A percentile compares a stretch with the other conserved stretches of the same genome.
phyloP scores from a whole-genome alignment of 2,797 vertebrate genomes.

The Poeciliopsis turneri region DNA sequence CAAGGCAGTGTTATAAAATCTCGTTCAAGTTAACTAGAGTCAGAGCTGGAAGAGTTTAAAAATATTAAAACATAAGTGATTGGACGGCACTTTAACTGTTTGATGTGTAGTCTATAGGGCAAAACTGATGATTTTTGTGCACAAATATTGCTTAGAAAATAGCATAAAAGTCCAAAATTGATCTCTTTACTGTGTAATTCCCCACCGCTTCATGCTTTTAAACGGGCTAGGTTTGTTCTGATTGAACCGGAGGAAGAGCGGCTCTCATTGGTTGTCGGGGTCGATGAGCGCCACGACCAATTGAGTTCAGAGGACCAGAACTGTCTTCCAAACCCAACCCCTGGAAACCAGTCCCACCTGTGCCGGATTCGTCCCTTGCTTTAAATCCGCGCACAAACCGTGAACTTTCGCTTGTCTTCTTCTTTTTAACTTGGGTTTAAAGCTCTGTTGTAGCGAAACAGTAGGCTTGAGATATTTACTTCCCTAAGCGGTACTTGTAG shows the following conservation, averaged over 20 bases:
- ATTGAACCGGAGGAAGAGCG: slow-evolving; percentile 21
- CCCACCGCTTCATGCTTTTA: neutral
- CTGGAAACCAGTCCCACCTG: neutral
- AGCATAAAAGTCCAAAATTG: neutral
- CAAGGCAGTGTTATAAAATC: slow-evolving; percentile 50
- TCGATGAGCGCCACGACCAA: neutral
- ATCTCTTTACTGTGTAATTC: neutral
- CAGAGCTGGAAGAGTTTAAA: slow-evolving; percentile 7
- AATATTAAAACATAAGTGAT: slow-evolving; percentile 34
- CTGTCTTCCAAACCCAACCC: neutral
- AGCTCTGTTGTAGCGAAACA: slow-evolving; percentile 1
- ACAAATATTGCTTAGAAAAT: neutral
- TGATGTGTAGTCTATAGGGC: slow-evolving; percentile 3
- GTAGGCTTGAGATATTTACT: slow-evolving; percentile 10
- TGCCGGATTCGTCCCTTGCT: slow-evolving; percentile 16
- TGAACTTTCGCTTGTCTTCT: slow-evolving; percentile 32
- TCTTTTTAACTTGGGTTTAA: slow-evolving; percentile 12
- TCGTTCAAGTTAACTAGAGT: slow-evolving; percentile 9
- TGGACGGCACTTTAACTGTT: slow-evolving; percentile 60
- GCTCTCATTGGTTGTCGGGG: slow-evolving; percentile 26
- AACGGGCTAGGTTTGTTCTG: neutral
- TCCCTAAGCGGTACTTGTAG: slow-evolving; percentile 62
- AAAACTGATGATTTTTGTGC: neutral
- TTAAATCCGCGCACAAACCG: slow-evolving; percentile 53
- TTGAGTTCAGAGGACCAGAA: slow-evolving; percentile 34